Percentiles rank a stretch among this genome's conserved stretches.
Conservation (phyloP, 2,888 invertebrate species). For the Drosophila meridiana region DNA sequence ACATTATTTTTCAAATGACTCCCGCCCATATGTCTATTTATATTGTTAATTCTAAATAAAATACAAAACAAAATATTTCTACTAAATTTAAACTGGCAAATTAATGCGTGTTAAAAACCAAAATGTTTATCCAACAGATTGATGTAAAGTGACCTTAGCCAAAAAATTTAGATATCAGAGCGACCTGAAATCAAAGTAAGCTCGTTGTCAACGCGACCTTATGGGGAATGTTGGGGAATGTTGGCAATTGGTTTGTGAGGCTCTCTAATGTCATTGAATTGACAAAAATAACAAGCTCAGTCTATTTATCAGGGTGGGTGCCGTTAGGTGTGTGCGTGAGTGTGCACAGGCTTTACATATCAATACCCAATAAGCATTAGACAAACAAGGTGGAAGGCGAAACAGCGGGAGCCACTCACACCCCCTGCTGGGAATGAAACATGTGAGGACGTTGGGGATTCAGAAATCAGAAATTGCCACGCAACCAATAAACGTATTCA, state of each 20-base stretch:
- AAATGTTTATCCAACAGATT: not conserved
- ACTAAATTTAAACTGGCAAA: constrained; percentile 10
- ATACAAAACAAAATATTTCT: not conserved
- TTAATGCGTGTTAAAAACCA: not conserved
- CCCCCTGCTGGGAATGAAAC: not conserved
- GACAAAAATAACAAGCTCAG: constrained; percentile 47
- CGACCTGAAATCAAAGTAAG: constrained; percentile 31
- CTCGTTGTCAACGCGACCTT: constrained; percentile 42
- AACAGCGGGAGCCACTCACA: not conserved
- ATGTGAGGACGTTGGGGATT: not conserved
- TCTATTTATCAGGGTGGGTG: not conserved
- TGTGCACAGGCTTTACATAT: constrained; percentile 29
- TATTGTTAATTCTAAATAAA: not conserved
- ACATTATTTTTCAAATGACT: too few species aligned
- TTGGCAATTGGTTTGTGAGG: constrained; percentile 27
- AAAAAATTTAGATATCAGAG: constrained; percentile 42
- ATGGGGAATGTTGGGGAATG: constrained; percentile 15
- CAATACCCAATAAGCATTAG: constrained; percentile 53
- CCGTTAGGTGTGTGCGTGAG: constrained; percentile 6
- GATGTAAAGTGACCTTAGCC: not conserved
- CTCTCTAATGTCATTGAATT: constrained; percentile 26
- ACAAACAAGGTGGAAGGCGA: constrained; percentile 35
- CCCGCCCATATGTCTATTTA: too few species aligned
- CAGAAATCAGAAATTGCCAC: constrained; percentile 22
- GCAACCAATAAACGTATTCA: constrained; percentile 62